Conservation (phyloP, 1,140 invertebrate species). For the Drosophila takahashii region DNA sequence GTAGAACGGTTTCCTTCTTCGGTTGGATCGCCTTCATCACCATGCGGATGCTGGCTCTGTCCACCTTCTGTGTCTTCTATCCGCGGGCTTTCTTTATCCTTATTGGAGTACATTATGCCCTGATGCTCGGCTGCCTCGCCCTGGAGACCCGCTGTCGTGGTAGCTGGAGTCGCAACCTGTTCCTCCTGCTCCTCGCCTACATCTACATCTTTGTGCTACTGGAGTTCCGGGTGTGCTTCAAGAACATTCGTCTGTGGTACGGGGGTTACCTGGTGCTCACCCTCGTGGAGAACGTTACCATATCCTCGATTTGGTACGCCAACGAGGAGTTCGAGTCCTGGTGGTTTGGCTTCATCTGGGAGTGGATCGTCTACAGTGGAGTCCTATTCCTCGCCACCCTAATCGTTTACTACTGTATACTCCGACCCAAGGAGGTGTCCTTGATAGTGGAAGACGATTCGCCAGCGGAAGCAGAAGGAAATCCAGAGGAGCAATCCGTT, state of each 20-base stretch:
- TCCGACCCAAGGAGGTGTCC: conserved; percentile 86
- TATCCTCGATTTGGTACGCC: conserved; percentile 88
- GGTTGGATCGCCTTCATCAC: conserved; percentile 90
- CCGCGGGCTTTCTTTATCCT: conserved; percentile 86
- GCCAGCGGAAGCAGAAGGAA: neutral
- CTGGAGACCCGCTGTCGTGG: conserved; percentile 86
- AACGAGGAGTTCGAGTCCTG: conserved; percentile 86
- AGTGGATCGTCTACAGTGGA: conserved; percentile 85
- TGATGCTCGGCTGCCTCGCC: conserved; percentile 87
- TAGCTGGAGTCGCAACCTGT: conserved; percentile 85
- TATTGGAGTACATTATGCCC: conserved; percentile 86
- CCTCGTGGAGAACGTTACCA: conserved; percentile 87
- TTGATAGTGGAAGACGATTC: conserved; percentile 76
- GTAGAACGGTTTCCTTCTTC: conserved; percentile 88
- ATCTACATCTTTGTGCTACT: conserved; percentile 90
- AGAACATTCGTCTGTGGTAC: conserved; percentile 88
- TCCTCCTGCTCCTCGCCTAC: conserved; percentile 88
- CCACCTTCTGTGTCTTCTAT: conserved; percentile 89
- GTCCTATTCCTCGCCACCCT: conserved; percentile 85
- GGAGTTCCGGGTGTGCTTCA: conserved; percentile 91
- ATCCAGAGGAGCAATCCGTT: conserved; percentile 31
- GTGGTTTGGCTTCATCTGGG: conserved; percentile 87
- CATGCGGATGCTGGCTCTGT: conserved; percentile 88
- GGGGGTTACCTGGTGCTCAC: conserved; percentile 88
- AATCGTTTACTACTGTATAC: conserved; percentile 86